phyloP scores from a whole-genome alignment of 2,888 invertebrate species.

The Anoplius nigerrimus region DNA sequence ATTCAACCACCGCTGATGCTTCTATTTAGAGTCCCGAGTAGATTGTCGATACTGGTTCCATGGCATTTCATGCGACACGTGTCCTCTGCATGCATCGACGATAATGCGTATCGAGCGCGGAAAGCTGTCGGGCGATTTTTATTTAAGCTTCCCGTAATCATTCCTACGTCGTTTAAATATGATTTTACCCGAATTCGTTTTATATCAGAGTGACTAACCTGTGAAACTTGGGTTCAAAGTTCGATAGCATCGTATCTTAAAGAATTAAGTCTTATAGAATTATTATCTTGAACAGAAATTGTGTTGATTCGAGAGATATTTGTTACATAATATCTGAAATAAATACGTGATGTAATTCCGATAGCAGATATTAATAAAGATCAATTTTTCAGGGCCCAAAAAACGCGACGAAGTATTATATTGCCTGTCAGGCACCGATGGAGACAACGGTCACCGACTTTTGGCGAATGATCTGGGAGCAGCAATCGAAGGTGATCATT shows the following conservation, averaged over 20 bases:
- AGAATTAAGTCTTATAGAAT: too few species aligned
- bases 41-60: constrained; percentile 19
- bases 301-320: too few species aligned
- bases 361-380: background rate
- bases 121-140: constrained; percentile 11
- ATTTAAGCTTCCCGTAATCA: too few species aligned
- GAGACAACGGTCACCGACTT: constrained; percentile 91
- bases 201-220: too few species aligned
- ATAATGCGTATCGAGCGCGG: constrained; percentile 29
- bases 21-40: background rate
- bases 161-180: too few species aligned
- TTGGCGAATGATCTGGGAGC: constrained; percentile 98
- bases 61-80: background rate
- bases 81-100: constrained; percentile 26
- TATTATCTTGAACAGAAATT: too few species aligned
- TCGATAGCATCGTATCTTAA: too few species aligned
- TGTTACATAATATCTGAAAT: too few species aligned
- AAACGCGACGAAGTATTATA: constrained; percentile 89
- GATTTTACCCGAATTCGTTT: too few species aligned
- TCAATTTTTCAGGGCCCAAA: constrained; percentile 85
- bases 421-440: constrained; percentile 94
- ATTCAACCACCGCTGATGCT: constrained; percentile 9
- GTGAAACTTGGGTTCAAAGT: too few species aligned
- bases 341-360: too few species aligned
- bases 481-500: constrained; percentile 90